Evolutionary conservation across 2,113 vertebrate species (phyloP), one percentile per base, ranked within the genome.

Genomic region (Puffinus mauretanicus): DNA sequence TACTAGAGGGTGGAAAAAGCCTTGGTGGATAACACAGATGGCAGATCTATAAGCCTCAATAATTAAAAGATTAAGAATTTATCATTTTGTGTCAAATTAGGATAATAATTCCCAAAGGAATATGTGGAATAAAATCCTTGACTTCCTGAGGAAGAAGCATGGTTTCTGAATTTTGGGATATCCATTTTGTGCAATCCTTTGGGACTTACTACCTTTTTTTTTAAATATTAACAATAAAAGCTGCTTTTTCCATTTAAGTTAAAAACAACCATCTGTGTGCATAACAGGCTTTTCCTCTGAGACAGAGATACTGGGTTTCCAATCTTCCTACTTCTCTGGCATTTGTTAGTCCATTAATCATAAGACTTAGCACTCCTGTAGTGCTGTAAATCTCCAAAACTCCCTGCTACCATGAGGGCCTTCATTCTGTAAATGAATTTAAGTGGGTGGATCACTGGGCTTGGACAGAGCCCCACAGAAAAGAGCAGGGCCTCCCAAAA

Each of bases 171-270:
- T 72, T 80, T 90, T 76, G 58, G 54, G 54, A 62, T 80, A 93
- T 73, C 75, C 46, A 76, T 94, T 94, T 87, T 69, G 46, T 88
- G 30, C 54, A 77, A 11, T 67, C 49, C 34, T 73, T 72, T 77
- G 6, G 13, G 58, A 57, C 32, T 90, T 69, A 13, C 38, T 91
- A 52, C 54, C 10, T 18, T 44, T 72, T 70, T 44, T 81, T 79
- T 44, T 27, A 8, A 49, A 80, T 34, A n/a, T 66, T 61, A 84
- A 79, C 55, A 80, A n/a, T 66, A 88, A 80, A 94, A 86, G 25
- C 82, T 90, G 84, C 16, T 94, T 93, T 94, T 94, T 17, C 49
- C 85, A 90, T 92, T 77, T 90, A 57, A 88, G 34, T 82, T 80
- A 65, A 96, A 76, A 64, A 44, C 36, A 69, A 46, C 46, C 61